Evolutionary conservation across 2,113 vertebrate species (phyloP), one percentile per base, ranked within the genome.

Genomic region (Heliornis fulica): DNA sequence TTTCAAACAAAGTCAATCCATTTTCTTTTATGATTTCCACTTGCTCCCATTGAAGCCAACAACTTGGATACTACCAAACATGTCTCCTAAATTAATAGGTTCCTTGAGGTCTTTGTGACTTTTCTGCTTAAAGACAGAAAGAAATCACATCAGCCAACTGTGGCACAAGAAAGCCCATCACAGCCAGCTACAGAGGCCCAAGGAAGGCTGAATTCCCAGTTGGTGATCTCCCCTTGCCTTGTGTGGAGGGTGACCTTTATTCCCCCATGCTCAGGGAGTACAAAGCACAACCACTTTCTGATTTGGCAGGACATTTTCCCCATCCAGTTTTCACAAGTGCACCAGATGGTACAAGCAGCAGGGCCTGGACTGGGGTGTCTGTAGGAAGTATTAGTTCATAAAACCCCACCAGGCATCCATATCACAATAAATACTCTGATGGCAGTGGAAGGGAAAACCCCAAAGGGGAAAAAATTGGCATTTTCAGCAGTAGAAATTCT

Each of bases 401-500:
- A 81, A 95, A 78, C 38, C 4, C 17, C 51, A 59, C 15, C 26
- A 48, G 51, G 63, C 70, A 72, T 34, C 36, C 48, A 83, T 70
- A 90, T 90, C 60, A 94, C 43, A 96, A 90, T 91, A 97, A 96
- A 95, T 92, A 95, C 71, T 34, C 68, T 61, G 68, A 92, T 61
- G 32, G 70, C 63, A 95, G 77, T 34, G 68, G 40, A 94, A 32
- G n/a, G 45, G 36, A 79, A 92, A 92, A 87, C 34, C 10, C 53
- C 66, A 68, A 11, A 41, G 59, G 7, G 41, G 38, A 53, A 51
- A 94, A 91, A 83, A 79, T n/a, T 0, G 74, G 56, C 63, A 87
- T 85, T 94, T 92, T 72, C 87, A 94, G 63, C 95, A 97, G 90
- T 41, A 97, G 83, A 92, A 97, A 96, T 64, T 64, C 72, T 76